Evolutionary conservation across 2,888 invertebrate species (phyloP).

Genomic region (Tenodera sinensis): DNA sequence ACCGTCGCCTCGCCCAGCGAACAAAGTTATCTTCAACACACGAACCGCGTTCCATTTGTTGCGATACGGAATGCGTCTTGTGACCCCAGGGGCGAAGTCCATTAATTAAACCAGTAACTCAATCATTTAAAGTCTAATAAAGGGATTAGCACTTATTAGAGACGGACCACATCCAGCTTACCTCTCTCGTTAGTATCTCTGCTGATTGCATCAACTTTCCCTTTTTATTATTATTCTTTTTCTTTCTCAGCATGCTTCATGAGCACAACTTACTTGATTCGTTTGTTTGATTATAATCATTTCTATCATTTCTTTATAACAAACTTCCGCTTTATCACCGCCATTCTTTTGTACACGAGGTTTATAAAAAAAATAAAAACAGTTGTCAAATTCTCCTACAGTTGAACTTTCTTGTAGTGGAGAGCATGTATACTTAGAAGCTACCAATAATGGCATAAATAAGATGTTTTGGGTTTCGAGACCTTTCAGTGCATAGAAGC

Average conservation of each 20-base stretch:
- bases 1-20: not conserved
- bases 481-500: no score
- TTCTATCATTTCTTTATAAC: not conserved
- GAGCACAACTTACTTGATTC: not conserved
- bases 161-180: not conserved
- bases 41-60: not conserved
- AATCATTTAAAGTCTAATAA: not conserved
- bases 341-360: no score
- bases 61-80: not conserved
- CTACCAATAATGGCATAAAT: no score
- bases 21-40: not conserved
- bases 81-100: not conserved
- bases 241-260: not conserved
- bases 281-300: not conserved
- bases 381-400: no score
- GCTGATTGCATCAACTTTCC: no score
- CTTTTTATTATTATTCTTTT: no score
- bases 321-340: no score
- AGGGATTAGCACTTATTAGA: not conserved
- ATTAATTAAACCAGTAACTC: not conserved
- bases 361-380: no score
- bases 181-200: not conserved
- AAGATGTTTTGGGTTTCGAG: no score
- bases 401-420: no score
- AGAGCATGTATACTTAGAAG: no score